phyloP scores from a whole-genome alignment of 2,888 invertebrate genomes.

The Deilephila porcellus region DNA sequence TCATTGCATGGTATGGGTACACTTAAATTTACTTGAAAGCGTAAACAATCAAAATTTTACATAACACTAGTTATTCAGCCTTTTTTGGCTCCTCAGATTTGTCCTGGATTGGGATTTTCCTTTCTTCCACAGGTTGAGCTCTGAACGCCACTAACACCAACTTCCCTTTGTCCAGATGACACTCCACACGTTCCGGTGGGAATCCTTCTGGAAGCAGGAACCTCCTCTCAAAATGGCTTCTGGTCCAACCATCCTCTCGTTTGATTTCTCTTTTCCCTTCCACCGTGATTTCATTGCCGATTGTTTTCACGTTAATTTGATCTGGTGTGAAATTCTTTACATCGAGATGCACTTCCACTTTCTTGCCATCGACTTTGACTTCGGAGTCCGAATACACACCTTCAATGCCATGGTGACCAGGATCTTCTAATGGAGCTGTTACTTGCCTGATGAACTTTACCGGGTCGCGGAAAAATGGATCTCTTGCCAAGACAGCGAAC shows the following conservation, averaged over 20 bases:
- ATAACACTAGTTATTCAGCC: constrained; percentile 25
- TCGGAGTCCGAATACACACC: constrained; percentile 83
- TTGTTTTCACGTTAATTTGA: constrained; percentile 91
- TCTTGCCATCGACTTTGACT: constrained; percentile 86
- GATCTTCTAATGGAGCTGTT: constrained; percentile 56
- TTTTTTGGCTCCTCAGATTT: constrained; percentile 46
- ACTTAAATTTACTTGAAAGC: neutral
- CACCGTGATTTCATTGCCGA: constrained; percentile 89
- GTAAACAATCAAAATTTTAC: neutral
- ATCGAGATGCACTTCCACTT: constrained; percentile 89
- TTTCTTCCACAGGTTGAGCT: constrained; percentile 67
- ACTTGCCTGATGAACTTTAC: constrained; percentile 64
- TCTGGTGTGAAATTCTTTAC: constrained; percentile 92
- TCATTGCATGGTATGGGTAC: neutral
- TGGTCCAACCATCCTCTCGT: constrained; percentile 89
- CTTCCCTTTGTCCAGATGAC: constrained; percentile 91
- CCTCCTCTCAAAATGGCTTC: constrained; percentile 90
- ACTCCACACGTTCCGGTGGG: constrained; percentile 89
- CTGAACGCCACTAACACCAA: constrained; percentile 88
- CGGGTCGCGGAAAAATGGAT: constrained; percentile 76
- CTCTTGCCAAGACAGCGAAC: constrained; percentile 62
- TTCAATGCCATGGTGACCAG: constrained; percentile 66
- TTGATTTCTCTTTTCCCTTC: constrained; percentile 92
- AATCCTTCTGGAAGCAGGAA: constrained; percentile 91
- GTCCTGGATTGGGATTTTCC: constrained; percentile 68